Conservation (phyloP, 1,140 invertebrate genomes). For the Neodiprion lecontei region DNA sequence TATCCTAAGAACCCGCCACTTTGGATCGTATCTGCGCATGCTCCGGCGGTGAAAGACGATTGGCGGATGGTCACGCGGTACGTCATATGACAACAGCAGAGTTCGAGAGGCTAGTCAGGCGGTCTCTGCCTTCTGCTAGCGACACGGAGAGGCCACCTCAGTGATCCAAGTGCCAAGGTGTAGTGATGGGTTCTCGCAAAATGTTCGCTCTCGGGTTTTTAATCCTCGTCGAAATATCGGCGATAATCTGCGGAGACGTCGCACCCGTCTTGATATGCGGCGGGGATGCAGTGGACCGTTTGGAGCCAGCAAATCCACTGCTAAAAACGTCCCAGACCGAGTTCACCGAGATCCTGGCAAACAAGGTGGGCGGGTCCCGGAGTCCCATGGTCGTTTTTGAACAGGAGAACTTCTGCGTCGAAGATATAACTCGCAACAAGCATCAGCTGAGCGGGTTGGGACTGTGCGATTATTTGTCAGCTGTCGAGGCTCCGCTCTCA, state of each 20-base stretch:
- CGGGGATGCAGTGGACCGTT: constrained; percentile 25
- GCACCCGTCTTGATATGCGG: constrained; percentile 50
- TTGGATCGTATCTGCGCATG: no score
- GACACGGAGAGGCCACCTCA: neutral
- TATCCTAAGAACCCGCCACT: no score
- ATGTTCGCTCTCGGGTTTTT: constrained; percentile 24
- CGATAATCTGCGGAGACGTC: constrained; percentile 26
- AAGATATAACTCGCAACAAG: constrained; percentile 47
- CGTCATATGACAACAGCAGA: neutral
- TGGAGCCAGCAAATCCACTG: constrained; percentile 38
- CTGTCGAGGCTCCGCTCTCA: constrained; percentile 43
- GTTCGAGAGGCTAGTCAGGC: neutral
- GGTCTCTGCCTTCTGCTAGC: neutral
- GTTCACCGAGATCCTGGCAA: constrained; percentile 36
- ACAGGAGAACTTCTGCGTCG: constrained; percentile 47
- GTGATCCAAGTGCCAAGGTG: neutral
- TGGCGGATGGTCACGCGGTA: neutral
- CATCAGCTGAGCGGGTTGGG: constrained; percentile 39
- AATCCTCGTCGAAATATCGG: constrained; percentile 20
- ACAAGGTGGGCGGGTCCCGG: constrained; percentile 29
- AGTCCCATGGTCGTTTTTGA: constrained; percentile 42
- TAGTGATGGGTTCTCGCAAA: constrained; percentile 10
- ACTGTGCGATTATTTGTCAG: constrained; percentile 39
- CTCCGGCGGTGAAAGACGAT: no score
- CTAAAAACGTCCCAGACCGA: constrained; percentile 37